Evolutionary conservation across 2,888 invertebrate genomes (phyloP), one percentile per base, ranked within the genome.

Genomic region (Euzophera pinguis): DNA sequence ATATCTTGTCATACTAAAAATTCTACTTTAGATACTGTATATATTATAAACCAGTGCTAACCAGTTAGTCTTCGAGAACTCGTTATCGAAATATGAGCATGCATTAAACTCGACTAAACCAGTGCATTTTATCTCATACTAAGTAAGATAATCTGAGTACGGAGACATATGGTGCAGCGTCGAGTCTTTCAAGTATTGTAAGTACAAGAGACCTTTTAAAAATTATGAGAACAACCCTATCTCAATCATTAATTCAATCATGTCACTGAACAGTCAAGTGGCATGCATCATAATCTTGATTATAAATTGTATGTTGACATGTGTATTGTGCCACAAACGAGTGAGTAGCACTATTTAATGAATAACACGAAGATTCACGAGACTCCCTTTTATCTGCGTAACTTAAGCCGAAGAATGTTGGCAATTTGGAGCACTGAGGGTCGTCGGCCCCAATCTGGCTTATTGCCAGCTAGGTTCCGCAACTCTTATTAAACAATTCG

Each of bases 101-200:
- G 67, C 70, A 71, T 68, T 64, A 64, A 72, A 65, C 66, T 66
- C 57, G 60, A 64, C 67, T 61, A 61, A 71, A 73, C 74, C 72
- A 75, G 69, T 72, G 70, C 71, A 67, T 73, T 75, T 71, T 84
- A 85, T 84, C 82, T 81, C 62, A 59, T 63, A 57, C 60, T 55
- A 71, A 73, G 82, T 55, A 71, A 73, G 82, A 80, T 84, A 82
- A 77, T 60, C 49, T 59, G 57, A 53, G 57, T 51, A 67, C 61
- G 13, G 70, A 62, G 76, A 79, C 86, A 87, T 87, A 81, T 87
- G 88, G 82, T 71, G 61, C 55, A 57, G 58, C 41, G 48, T 48
- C 55, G 53, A 60, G 60, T 72, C 75, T 32, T 10, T 82, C 78
- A 69, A 85, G 83, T 84, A 74, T 73, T 65, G 64, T 69, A 69